Conservation (phyloP, 2,113 vertebrate species). For the Anser brachyrhynchus region DNA sequence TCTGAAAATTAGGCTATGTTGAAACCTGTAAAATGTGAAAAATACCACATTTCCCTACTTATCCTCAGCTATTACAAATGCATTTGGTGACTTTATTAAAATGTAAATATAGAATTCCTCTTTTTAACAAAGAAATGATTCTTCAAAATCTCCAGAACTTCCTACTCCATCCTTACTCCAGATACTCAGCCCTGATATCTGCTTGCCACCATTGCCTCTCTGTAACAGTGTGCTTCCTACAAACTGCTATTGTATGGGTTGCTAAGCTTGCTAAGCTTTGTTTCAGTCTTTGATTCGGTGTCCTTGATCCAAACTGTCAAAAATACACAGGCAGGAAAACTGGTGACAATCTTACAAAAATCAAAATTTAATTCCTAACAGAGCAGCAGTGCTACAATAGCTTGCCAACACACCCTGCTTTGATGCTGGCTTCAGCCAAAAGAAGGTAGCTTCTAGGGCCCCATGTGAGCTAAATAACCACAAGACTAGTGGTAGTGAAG, state of each 20-base stretch:
- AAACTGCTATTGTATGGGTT: not conserved
- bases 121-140: not conserved
- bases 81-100: not conserved
- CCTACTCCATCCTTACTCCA: not conserved
- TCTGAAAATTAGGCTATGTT: not conserved
- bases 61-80: not conserved
- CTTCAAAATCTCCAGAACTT: not conserved
- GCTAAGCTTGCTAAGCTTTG: not conserved
- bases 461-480: not conserved
- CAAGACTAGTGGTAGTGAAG: not conserved
- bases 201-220: not conserved
- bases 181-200: not conserved
- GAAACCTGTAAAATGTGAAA: not conserved
- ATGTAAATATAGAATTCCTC: not conserved
- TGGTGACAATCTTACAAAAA: not conserved
- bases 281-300: not conserved
- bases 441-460: not conserved
- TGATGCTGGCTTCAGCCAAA: not conserved
- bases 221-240: fast-evolving
- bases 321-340: not conserved
- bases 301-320: not conserved
- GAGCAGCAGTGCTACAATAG: not conserved
- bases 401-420: not conserved
- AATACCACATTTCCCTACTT: not conserved
- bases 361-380: not conserved